A percentile compares a stretch with the other conserved stretches of the same genome.
Evolutionary conservation across 35 echinoderm and acorn worm genomes (phyloP).

Genomic region (Hemicentrotus pulcherrimus): DNA sequence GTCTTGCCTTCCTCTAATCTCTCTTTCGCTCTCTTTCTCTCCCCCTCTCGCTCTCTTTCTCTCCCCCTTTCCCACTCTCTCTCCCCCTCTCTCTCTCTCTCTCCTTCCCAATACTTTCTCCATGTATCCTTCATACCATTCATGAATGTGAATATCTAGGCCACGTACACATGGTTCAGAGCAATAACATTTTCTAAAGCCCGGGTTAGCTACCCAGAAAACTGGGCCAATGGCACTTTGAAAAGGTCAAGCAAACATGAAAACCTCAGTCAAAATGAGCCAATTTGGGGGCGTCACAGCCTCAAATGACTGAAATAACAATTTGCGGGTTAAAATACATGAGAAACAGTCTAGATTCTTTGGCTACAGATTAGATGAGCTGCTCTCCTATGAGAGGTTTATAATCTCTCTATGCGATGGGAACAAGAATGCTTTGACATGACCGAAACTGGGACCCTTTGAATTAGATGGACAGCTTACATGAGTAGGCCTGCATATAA

Average conservation of each 20-base stretch:
- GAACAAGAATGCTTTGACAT: too few relatives aligned
- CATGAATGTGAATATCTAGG: conserved; percentile 13
- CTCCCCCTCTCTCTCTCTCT: not conserved
- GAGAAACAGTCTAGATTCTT: not conserved
- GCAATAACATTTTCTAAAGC: conserved; percentile 24
- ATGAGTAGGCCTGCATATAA: too few relatives aligned
- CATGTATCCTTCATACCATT: not conserved
- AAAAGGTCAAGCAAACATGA: conserved; percentile 38
- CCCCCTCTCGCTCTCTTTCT: too few relatives aligned
- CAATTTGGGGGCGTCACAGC: not conserved
- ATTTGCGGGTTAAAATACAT: conserved; percentile 8
- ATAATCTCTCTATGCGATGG: not conserved
- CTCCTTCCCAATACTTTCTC: not conserved
- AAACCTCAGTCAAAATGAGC: conserved; percentile 18
- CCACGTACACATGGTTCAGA: not conserved
- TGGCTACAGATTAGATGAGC: conserved; percentile 9
- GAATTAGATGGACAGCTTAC: too few relatives aligned
- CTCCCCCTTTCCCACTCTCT: too few relatives aligned
- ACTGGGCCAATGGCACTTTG: conserved; percentile 42
- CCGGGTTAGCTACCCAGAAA: not conserved
- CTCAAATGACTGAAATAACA: conserved; percentile 44
- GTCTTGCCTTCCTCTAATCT: too few relatives aligned
- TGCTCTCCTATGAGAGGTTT: not conserved
- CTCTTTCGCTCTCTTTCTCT: too few relatives aligned
- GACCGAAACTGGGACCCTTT: too few relatives aligned